Evolutionary conservation across 2,888 invertebrate species (phyloP).

Genomic region (Notodonta ziczac): DNA sequence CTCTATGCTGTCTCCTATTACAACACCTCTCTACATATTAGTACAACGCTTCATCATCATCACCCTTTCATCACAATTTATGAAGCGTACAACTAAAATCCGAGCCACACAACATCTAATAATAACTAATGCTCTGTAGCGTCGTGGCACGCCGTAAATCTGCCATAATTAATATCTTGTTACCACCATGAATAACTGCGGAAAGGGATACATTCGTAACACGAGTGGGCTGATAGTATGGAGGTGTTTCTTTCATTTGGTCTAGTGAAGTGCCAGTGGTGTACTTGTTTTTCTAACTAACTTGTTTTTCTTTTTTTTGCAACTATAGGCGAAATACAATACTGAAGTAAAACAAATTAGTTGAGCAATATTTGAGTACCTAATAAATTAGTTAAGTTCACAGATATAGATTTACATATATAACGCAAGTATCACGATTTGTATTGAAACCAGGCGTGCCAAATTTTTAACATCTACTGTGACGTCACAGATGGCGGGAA

Average conservation of each 20-base stretch:
- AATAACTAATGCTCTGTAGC: slow-evolving; percentile 20
- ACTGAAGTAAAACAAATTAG: too few species aligned
- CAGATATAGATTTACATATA: too few species aligned
- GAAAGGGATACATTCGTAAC: slow-evolving; percentile 19
- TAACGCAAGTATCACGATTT: too few species aligned
- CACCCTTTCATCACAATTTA: slow-evolving; percentile 7
- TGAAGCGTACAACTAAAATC: not conserved
- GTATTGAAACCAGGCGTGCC: too few species aligned
- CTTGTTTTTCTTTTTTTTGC: too few species aligned
- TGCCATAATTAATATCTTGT: slow-evolving; percentile 54
- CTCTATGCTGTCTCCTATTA: too few species aligned
- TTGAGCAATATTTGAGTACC: too few species aligned
- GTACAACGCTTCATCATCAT: not conserved
- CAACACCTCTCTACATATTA: too few species aligned
- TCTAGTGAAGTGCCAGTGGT: not conserved
- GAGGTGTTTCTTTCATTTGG: not conserved
- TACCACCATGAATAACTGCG: slow-evolving; percentile 35
- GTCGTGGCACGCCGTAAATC: slow-evolving; percentile 42
- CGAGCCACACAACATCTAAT: slow-evolving; percentile 15
- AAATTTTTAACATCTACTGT: too few species aligned
- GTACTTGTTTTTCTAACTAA: not conserved
- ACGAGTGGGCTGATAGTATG: slow-evolving; percentile 10
- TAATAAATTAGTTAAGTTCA: too few species aligned
- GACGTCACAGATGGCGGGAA: too few species aligned
- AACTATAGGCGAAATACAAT: too few species aligned